Conservation (phyloP, 2,113 vertebrate genomes). For the Sylvietta virens region DNA sequence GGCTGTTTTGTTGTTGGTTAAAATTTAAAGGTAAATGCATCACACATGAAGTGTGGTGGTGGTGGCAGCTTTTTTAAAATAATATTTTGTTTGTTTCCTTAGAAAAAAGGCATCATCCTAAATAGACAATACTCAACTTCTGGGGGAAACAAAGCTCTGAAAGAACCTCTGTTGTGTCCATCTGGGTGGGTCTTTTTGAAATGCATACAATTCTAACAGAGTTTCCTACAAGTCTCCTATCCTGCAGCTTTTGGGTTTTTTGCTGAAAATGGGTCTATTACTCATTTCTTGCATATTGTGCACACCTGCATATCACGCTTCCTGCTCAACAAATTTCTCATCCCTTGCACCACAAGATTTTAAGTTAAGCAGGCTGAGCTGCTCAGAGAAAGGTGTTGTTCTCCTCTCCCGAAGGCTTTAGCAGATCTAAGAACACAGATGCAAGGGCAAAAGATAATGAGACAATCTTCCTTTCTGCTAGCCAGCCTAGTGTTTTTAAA, state of each 20-base stretch:
- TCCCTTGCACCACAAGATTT: neutral
- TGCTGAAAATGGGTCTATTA: neutral
- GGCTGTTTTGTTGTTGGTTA: neutral
- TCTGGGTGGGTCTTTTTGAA: neutral
- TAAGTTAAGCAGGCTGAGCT: neutral
- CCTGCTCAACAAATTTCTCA: neutral
- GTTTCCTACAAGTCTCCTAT: neutral
- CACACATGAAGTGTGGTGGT: neutral
- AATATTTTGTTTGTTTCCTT: neutral
- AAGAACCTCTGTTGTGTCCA: neutral
- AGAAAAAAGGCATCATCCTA: neutral
- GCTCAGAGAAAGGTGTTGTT: neutral
- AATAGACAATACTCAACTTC: neutral
- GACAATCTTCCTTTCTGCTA: neutral
- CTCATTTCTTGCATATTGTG: neutral
- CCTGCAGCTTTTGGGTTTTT: neutral
- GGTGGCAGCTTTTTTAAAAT: fast-evolving
- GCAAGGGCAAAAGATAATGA: neutral
- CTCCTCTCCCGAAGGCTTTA: neutral
- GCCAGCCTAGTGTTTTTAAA: neutral
- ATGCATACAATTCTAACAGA: neutral
- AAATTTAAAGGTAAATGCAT: neutral
- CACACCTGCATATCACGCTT: neutral
- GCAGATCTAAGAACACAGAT: neutral
- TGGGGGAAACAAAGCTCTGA: neutral